A percentile compares a stretch with the other conserved stretches of the same genome.
phyloP scores from a whole-genome alignment of 2,797 vertebrate genomes.

The Schizopygopsis pylzovi region DNA sequence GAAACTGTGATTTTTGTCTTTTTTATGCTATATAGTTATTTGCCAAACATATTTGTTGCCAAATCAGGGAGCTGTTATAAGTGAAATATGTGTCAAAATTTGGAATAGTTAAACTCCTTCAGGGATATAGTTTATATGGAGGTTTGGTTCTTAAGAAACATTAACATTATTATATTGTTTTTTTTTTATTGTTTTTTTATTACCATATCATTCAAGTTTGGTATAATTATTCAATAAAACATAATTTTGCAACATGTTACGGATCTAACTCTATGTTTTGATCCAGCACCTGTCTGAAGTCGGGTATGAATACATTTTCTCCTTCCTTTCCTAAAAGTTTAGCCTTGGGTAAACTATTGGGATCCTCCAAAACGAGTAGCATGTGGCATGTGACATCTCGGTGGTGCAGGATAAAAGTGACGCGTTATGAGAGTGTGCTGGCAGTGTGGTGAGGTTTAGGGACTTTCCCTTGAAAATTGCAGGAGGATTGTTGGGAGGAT shows the following conservation, averaged over 20 bases:
- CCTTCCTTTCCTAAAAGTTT: slow-evolving; percentile 11
- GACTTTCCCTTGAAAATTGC: slow-evolving; percentile 7
- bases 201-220: neutral
- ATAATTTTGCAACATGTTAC: neutral
- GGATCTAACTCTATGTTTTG: neutral
- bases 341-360: slow-evolving; percentile 9
- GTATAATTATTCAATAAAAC: neutral
- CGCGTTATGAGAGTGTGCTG: neutral
- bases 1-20: neutral
- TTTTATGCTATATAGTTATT: neutral
- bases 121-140: neutral
- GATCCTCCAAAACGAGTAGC: neutral
- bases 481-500: slow-evolving; percentile 15
- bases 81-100: neutral
- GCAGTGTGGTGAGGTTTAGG: neutral
- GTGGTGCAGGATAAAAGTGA: slow-evolving; percentile 20
- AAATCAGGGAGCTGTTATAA: neutral
- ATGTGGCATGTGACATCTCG: neutral
- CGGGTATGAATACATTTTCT: neutral
- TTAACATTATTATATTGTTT: no score
- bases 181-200: no score
- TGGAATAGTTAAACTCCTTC: neutral
- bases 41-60: neutral
- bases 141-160: neutral
- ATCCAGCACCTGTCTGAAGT: neutral